Conservation (phyloP, 2,113 vertebrate genomes). For the Colossoma macropomum region DNA sequence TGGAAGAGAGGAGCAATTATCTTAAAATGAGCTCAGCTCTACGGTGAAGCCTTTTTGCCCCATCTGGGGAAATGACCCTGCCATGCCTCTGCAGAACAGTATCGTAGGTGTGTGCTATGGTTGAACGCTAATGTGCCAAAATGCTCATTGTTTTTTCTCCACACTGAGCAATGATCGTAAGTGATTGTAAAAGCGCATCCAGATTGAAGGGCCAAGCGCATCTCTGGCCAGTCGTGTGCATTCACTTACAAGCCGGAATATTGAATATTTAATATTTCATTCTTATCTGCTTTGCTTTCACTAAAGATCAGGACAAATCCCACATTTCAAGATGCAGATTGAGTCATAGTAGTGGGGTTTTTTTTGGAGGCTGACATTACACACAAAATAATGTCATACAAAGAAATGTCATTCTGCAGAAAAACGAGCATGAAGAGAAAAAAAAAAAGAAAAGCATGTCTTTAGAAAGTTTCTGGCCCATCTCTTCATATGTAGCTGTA, state of each 20-base stretch:
- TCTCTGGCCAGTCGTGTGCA: background rate
- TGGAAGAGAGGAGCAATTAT: conserved; percentile 73
- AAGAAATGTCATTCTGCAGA: conserved; percentile 9
- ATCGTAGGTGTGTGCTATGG: conserved; percentile 60
- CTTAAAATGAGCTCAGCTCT: conserved; percentile 76
- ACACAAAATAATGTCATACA: background rate
- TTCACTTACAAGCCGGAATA: conserved; percentile 26
- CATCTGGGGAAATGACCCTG: conserved; percentile 70
- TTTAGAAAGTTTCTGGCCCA: conserved; percentile 4
- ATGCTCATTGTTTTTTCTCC: background rate
- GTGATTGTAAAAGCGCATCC: background rate
- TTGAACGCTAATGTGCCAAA: conserved; percentile 30
- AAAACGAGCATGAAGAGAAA: background rate
- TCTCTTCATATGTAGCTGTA: conserved; percentile 32
- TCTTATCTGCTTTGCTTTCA: conserved; percentile 28
- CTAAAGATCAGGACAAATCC: conserved; percentile 7
- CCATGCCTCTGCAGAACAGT: conserved; percentile 66
- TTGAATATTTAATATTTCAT: conserved; percentile 11
- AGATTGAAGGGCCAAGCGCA: background rate
- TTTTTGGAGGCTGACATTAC: conserved; percentile 3
- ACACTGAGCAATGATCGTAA: conserved; percentile 16
- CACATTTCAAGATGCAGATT: conserved; percentile 1
- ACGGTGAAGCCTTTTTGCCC: conserved; percentile 59
- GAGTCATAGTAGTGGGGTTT: background rate
- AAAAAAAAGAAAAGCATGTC: background rate